Evolutionary conservation across 2,888 invertebrate species (phyloP), one percentile per base, ranked within the genome.

Genomic region (Heliconius sara): DNA sequence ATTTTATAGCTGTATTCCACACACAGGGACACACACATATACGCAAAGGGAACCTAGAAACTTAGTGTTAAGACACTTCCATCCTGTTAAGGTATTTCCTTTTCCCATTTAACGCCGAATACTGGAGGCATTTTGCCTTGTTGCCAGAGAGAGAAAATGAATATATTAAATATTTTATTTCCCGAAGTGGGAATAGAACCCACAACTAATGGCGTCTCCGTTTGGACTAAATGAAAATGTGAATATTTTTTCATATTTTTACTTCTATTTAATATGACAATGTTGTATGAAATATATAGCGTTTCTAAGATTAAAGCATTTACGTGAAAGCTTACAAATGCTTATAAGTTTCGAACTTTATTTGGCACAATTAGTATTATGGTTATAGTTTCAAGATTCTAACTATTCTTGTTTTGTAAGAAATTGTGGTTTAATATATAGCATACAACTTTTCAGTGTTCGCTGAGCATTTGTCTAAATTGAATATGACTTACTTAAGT

Each of bases 291-390:
- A 25, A 43, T 43, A 43, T 43, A 70, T 70, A 70, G 70, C 70
- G 43, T 7, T 16, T 22, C 25, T 43, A 68, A 16, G 43, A 27
- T 70, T 70, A 47, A 70, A 47, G 25, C 43, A 16, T 70, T 25
- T 19, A 47, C 16, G 47, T 16, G 43, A 70, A 70, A 70, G 70
- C 16, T 70, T 47, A 70, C 25, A 47, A 70, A 70, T 43, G 70
- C 70, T 70, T 70, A 70, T 47, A 70, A 70, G 70, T 70, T 70
- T 70, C 43, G 25, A 70, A 70, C 70, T 47, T 70, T 70, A 25
- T 70, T 43, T 47, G n/a, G 25, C 19, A 70, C 25, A 70, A 70
- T 70, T 47, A 70, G 25, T 70, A 25, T 70, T 43, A 70, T 25
- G 22, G 68, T 39, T 39, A 70, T 47, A 70, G 43, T 70, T 70